These are phyloP conservation scores for Anthonomus grandis DNA, from an alignment of 1,140 invertebrate genomes.

Conservation along the genomic window DNA sequence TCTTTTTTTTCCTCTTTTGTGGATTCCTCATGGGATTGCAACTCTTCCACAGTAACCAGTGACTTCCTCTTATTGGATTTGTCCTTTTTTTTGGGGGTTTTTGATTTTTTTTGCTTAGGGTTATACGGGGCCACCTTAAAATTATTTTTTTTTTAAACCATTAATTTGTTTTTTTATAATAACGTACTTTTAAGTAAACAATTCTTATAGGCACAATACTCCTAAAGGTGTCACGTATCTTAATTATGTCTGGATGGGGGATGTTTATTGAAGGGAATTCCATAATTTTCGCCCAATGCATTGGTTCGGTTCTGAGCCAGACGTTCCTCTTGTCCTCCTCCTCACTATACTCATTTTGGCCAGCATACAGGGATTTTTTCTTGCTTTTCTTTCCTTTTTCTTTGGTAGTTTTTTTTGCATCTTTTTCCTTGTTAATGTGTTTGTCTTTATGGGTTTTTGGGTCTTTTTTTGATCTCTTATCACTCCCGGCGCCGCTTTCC, in stretches of 20 bases:
- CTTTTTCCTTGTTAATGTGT: neutral
- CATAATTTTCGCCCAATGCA: slow-evolving; percentile 53
- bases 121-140: slow-evolving; percentile 12
- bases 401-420: slow-evolving; percentile 13
- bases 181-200: slow-evolving; percentile 51
- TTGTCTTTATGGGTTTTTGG: slow-evolving; percentile 12
- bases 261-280: slow-evolving; percentile 51
- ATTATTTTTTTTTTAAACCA: too few relatives aligned
- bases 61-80: slow-evolving; percentile 6
- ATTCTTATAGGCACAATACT: slow-evolving; percentile 50
- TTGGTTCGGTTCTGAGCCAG: slow-evolving; percentile 49
- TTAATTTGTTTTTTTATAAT: neutral
- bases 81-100: slow-evolving; percentile 23
- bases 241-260: slow-evolving; percentile 45
- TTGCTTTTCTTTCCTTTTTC: slow-evolving; percentile 21
- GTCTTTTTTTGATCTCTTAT: neutral
- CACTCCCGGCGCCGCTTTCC: neutral
- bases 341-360: slow-evolving; percentile 34
- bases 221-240: slow-evolving; percentile 53
- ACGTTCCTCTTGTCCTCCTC: slow-evolving; percentile 45
- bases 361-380: slow-evolving; percentile 23
- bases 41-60: neutral
- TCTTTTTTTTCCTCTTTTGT: slow-evolving; percentile 33
- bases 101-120: slow-evolving; percentile 21
- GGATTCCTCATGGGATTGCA: slow-evolving; percentile 1